These are phyloP conservation scores for Colletes gigas DNA, from an alignment of 1,140 invertebrate genomes.

Conservation along the genomic window DNA sequence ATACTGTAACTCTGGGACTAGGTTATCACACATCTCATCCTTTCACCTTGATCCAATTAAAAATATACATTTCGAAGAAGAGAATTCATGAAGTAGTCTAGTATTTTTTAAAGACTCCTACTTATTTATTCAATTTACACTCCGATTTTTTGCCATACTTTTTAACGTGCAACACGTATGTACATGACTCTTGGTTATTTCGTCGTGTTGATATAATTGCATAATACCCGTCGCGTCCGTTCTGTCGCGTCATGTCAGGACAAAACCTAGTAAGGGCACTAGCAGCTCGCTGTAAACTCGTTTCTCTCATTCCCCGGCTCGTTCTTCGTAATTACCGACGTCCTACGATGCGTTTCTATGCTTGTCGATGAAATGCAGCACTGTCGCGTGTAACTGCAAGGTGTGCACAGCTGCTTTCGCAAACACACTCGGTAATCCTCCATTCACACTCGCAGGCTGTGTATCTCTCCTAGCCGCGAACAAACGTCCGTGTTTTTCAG, in stretches of 20 bases:
- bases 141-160: no score
- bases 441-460: background rate
- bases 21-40: no score
- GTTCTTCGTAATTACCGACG: constrained; percentile 35
- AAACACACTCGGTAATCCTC: background rate
- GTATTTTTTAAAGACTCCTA: no score
- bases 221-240: background rate
- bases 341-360: constrained; percentile 20
- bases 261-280: constrained; percentile 53
- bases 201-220: background rate
- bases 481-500: background rate
- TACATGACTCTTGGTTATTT: background rate
- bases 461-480: background rate
- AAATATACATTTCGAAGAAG: no score
- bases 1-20: no score
- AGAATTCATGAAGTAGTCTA: no score
- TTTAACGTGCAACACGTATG: no score
- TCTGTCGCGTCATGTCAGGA: constrained; percentile 4
- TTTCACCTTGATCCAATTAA: no score
- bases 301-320: constrained; percentile 30
- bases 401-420: background rate
- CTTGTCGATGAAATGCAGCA: constrained; percentile 47
- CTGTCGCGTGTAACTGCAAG: constrained; percentile 21
- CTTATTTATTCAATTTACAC: no score
- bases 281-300: constrained; percentile 40